phyloP scores from a whole-genome alignment of 2,797 vertebrate genomes.

The Ambastaia sidthimunki region DNA sequence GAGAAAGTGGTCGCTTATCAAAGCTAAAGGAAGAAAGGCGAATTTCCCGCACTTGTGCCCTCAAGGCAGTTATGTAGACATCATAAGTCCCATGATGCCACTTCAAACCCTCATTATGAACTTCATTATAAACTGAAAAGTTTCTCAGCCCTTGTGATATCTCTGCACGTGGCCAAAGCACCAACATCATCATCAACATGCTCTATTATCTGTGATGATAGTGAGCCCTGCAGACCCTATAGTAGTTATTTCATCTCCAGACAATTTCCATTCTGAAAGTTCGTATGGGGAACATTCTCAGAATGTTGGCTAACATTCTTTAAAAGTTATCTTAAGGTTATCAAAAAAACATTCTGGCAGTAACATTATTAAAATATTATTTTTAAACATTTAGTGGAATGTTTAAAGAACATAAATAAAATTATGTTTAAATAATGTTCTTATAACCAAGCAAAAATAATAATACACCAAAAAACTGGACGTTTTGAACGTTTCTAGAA shows the following conservation, averaged over 20 bases:
- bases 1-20: background rate
- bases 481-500: background rate
- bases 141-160: background rate
- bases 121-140: background rate
- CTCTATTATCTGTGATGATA: background rate
- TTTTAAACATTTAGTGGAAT: too few relatives aligned
- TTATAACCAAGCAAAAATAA: too few relatives aligned
- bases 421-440: too few relatives aligned
- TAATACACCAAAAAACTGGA: background rate
- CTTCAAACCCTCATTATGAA: slow-evolving; percentile 8
- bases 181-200: background rate
- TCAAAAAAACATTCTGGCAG: too few relatives aligned
- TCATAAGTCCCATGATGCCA: slow-evolving; percentile 6
- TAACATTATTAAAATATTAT: too few relatives aligned
- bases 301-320: too few relatives aligned
- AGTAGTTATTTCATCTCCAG: background rate
- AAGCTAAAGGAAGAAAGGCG: slow-evolving; percentile 1
- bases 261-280: too few relatives aligned
- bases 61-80: background rate
- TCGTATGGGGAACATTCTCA: too few relatives aligned
- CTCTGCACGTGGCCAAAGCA: background rate
- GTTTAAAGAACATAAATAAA: too few relatives aligned
- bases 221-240: too few relatives aligned
- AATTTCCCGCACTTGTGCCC: background rate
- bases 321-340: too few relatives aligned